Evolutionary conservation across 2,888 invertebrate species (phyloP).

Genomic region (Chymomyza caudatula): DNA sequence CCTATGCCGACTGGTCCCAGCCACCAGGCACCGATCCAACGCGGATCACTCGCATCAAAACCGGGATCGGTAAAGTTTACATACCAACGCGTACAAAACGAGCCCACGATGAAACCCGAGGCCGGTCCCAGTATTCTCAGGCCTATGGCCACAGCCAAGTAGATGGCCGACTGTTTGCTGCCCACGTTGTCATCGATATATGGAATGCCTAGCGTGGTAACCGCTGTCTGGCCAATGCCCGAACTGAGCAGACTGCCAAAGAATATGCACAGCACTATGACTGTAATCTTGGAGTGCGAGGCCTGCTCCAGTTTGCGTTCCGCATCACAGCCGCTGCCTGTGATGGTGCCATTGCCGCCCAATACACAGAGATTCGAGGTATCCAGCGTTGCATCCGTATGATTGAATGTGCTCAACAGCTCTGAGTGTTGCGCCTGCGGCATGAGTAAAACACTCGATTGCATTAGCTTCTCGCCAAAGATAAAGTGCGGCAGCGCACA

Average conservation of each 20-base stretch:
- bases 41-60: slow-evolving; percentile 87
- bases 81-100: slow-evolving; percentile 91
- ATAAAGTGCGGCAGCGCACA: slow-evolving; percentile 93
- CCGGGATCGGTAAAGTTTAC: slow-evolving; percentile 89
- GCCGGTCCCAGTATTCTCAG: slow-evolving; percentile 94
- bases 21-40: slow-evolving; percentile 99
- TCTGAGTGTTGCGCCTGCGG: slow-evolving; percentile 12
- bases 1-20: slow-evolving; percentile 91
- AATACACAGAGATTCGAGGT: slow-evolving; percentile 64
- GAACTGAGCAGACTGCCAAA: slow-evolving; percentile 92
- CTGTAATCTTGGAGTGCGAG: slow-evolving; percentile 86
- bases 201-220: slow-evolving; percentile 94
- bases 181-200: slow-evolving; percentile 96
- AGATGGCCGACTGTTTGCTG: slow-evolving; percentile 93
- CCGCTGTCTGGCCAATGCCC: slow-evolving; percentile 95
- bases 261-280: slow-evolving; percentile 91
- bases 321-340: slow-evolving; percentile 80
- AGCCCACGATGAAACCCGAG: slow-evolving; percentile 92
- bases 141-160: slow-evolving; percentile 95
- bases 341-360: slow-evolving; percentile 49
- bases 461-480: slow-evolving; percentile 86
- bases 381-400: slow-evolving; percentile 3
- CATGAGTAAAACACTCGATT: slow-evolving; percentile 71
- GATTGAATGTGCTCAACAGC: slow-evolving; percentile 38
- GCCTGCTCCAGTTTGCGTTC: slow-evolving; percentile 83